phyloP scores from a whole-genome alignment of 2,797 vertebrate genomes.

The Etheostoma nigrum region DNA sequence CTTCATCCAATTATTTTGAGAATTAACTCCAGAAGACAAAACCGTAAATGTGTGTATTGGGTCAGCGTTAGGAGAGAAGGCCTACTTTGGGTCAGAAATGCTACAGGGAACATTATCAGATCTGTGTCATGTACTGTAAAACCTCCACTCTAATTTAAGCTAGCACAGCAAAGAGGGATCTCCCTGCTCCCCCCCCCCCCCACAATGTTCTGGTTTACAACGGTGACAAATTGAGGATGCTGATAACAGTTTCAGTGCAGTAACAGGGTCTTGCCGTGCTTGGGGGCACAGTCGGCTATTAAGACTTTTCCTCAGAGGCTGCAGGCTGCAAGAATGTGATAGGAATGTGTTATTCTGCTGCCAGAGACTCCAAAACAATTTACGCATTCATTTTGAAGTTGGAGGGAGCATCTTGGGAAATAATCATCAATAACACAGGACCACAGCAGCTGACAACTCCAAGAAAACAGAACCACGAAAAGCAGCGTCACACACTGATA shows the following conservation, averaged over 20 bases:
- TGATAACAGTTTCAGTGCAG: slow-evolving; percentile 34
- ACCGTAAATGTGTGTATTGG: slow-evolving; percentile 27
- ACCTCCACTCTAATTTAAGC: slow-evolving; percentile 11
- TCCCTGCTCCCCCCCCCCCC: slow-evolving; percentile 18
- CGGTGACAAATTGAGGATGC: slow-evolving; percentile 31
- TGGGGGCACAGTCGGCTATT: not conserved
- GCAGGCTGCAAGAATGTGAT: slow-evolving; percentile 14
- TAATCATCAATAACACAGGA: slow-evolving; percentile 13
- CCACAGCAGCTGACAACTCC: not conserved
- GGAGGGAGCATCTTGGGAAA: slow-evolving; percentile 32
- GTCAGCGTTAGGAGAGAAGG: slow-evolving; percentile 50
- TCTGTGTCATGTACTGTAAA: slow-evolving; percentile 55
- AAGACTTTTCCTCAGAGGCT: not conserved
- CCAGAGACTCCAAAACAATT: slow-evolving; percentile 21
- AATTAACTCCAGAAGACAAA: not conserved
- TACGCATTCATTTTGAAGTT: slow-evolving; percentile 38
- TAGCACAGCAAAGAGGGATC: slow-evolving; percentile 38
- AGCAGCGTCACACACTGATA: not conserved
- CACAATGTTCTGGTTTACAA: slow-evolving; percentile 33
- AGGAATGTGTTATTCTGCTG: slow-evolving; percentile 22
- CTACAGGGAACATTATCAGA: slow-evolving; percentile 31
- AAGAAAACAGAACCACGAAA: not conserved
- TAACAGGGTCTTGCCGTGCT: slow-evolving; percentile 2
- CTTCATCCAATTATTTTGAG: slow-evolving; percentile 3
- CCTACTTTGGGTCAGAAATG: slow-evolving; percentile 59